Evolutionary conservation across 2,797 vertebrate species (phyloP), one percentile per base, ranked within the genome.

Genomic region (Sebastes vulpes): DNA sequence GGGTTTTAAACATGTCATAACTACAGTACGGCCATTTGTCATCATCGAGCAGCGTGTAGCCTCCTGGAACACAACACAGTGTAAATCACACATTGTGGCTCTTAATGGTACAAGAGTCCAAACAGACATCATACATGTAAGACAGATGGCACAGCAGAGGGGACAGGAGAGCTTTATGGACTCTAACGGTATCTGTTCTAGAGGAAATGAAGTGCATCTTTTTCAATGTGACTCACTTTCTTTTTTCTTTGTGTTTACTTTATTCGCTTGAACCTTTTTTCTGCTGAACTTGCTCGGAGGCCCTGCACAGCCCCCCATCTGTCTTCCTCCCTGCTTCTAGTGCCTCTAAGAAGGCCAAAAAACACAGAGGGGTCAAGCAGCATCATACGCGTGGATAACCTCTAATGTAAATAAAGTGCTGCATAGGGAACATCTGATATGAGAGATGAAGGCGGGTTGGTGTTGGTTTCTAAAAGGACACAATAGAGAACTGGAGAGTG

Each of bases 1-100:
- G 63, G 68, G 26, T 85, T 92, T 90, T 89, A 94, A 93, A 92
- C 83, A 89, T 86, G 86, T 85, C 89, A 87, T 77, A 87, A 87
- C 83, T 75, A 52, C 63, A 76, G 64, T 9, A 8, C 2, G 8
- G 25, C 77, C 64, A 91, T 91, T 90, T 82, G 63, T 89, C 90
- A 91, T 87, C 65, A 52, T 65, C 75, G 18, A 63, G 65, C 64
- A 31, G 23, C 7, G 57, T 28, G 65, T 21, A 35, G 14, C 53
- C 42, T 9, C 4, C 42, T 68, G 72, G 66, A 79, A 48, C 63
- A 50, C 63, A 76, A 21, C 60, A 26, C 72, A 57, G 68, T 77
- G 84, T 76, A 85, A 88, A 91, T 90, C 86, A 84, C 73, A 66
- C 23, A 87, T 91, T 59, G 81, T 66, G 78, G 73, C 23, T 52